Evolutionary conservation across 2,888 invertebrate species (phyloP).

Genomic region (Chaitophorus viminalis): DNA sequence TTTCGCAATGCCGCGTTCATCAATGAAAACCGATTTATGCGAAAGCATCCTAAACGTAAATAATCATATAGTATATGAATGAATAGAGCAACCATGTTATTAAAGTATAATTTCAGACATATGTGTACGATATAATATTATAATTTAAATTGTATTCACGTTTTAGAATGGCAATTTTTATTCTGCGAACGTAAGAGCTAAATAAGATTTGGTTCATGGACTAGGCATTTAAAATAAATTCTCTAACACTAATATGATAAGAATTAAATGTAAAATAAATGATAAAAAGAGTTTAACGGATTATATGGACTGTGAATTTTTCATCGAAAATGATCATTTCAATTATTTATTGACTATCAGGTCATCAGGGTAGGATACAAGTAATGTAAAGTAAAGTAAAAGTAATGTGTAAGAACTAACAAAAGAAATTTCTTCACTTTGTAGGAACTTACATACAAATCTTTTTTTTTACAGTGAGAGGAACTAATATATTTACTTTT

Average conservation of each 20-base stretch:
- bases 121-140: slow-evolving; percentile 19
- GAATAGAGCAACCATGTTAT: slow-evolving; percentile 28
- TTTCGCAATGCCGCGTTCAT: slow-evolving; percentile 23
- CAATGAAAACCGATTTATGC: slow-evolving; percentile 42
- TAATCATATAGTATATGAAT: slow-evolving; percentile 17
- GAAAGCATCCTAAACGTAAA: slow-evolving; percentile 47
- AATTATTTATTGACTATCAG: too few species aligned
- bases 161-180: slow-evolving; percentile 49
- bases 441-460: too few species aligned
- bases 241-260: not conserved
- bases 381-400: too few species aligned
- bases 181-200: not conserved
- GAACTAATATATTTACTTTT: too few species aligned
- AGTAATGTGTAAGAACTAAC: too few species aligned
- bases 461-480: too few species aligned
- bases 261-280: not conserved
- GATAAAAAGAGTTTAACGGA: too few species aligned
- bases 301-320: too few species aligned
- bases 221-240: slow-evolving; percentile 20
- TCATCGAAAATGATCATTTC: too few species aligned
- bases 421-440: too few species aligned
- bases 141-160: slow-evolving; percentile 49
- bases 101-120: slow-evolving; percentile 36
- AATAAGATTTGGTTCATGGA: slow-evolving; percentile 36
- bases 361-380: too few species aligned